Evolutionary conservation across 2,888 invertebrate species (phyloP), one percentile per base, ranked within the genome.

Genomic region (Barypeithes pellucidus): DNA sequence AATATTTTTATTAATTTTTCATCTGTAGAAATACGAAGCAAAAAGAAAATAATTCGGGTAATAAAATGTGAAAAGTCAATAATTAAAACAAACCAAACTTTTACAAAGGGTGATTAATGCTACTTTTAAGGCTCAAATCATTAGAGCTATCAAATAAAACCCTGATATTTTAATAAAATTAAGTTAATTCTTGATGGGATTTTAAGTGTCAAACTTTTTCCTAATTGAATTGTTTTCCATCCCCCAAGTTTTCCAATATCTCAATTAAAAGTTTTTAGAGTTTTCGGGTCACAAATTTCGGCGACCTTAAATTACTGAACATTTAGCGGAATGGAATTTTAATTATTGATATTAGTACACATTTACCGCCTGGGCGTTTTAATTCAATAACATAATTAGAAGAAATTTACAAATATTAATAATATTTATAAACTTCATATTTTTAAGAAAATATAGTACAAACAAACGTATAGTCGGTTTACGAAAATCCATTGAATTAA

Each of bases 151-250:
- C 24, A n/a, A 52, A 52, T 52, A 52, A 52, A 22, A 52, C 24
- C n/a, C n/a, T 20, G 9, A 52, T 52, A 50, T 24, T 24, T 52
- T 24, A 52, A 52, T 52, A 52, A 52, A 24, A 52, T 52, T 52
- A 52, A 52, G 9, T 47, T 52, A 52, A 52, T 24, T 52, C 24
- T 52, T 52, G 22, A 24, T 52, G 24, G 50, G 50, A 52, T 52
- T 52, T 24, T 52, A 52, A 52, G 50, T 52, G 50, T 24, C 24
- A 24, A 52, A 22, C 50, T 52, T 52, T 52, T 24, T 52, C 50
- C 22, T 24, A 52, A 24, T 52, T 24, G 22, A 52, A 52, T 24
- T 52, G 50, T 52, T 52, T 52, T 52, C 24, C 22, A 52, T 52
- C n/a, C 24, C 24, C 50, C n/a, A 52, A 52, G 22, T 52, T 52